phyloP scores from a whole-genome alignment of 2,797 vertebrate genomes.

The Emys orbicularis region DNA sequence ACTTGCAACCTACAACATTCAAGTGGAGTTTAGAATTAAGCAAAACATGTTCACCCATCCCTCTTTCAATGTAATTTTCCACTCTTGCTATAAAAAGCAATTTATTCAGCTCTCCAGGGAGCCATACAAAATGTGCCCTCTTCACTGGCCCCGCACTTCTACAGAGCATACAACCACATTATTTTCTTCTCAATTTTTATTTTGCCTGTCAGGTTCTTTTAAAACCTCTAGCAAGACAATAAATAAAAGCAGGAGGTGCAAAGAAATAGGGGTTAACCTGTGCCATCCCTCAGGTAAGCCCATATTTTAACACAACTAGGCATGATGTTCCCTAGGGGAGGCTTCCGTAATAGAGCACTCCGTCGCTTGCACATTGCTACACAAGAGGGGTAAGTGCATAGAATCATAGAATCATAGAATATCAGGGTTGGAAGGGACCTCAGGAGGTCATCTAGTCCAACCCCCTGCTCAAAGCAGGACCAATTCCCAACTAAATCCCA shows the following conservation, averaged over 20 bases:
- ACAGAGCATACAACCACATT: background rate
- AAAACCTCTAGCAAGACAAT: background rate
- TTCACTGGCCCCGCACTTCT: background rate
- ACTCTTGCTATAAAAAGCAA: background rate
- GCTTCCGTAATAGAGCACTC: rapidly evolving
- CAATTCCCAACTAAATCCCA: too few relatives aligned
- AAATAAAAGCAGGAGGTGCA: background rate
- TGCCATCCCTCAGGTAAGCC: background rate
- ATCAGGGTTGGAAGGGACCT: too few relatives aligned
- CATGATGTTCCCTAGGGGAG: background rate
- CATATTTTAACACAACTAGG: background rate
- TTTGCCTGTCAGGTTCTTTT: background rate
- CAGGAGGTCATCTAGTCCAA: too few relatives aligned
- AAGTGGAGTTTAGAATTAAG: background rate
- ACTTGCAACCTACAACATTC: background rate
- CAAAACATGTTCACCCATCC: background rate
- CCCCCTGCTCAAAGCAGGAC: too few relatives aligned
- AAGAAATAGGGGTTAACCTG: background rate
- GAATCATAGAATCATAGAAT: too few relatives aligned
- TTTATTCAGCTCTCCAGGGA: background rate
- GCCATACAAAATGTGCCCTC: background rate
- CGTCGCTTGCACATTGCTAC: rapidly evolving
- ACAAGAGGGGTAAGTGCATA: too few relatives aligned
- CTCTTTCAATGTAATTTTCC: background rate
- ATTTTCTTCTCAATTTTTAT: background rate